Conservation (phyloP, 1,140 invertebrate genomes). For the Cydia splendana region DNA sequence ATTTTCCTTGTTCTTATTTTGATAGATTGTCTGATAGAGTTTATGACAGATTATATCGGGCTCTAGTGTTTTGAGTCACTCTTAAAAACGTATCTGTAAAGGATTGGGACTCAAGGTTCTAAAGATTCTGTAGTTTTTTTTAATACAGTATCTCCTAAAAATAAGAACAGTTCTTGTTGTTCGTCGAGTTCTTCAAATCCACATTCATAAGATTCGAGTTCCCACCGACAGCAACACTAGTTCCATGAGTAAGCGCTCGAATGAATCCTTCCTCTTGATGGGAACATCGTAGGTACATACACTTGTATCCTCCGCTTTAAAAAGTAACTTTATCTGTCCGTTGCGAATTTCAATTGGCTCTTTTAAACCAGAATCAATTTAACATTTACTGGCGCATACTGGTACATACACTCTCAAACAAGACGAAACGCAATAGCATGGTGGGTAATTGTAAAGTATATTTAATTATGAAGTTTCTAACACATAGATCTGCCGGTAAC, state of each 20-base stretch:
- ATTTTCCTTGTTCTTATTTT: too few species aligned
- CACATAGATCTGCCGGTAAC: background rate
- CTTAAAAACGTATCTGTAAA: too few species aligned
- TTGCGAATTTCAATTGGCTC: constrained; percentile 10
- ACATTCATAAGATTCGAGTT: too few species aligned
- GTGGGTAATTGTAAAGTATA: background rate
- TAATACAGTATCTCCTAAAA: too few species aligned
- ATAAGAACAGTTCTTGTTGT: too few species aligned
- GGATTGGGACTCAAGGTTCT: too few species aligned
- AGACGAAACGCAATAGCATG: background rate
- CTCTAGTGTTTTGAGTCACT: too few species aligned
- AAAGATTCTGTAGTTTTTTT: too few species aligned
- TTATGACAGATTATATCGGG: too few species aligned
- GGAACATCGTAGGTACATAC: background rate
- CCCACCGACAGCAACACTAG: background rate
- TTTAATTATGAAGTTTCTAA: background rate
- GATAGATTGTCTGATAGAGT: too few species aligned
- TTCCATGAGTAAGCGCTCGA: background rate
- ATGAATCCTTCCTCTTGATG: constrained; percentile 20
- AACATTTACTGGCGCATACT: background rate
- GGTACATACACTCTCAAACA: background rate
- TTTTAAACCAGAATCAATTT: constrained; percentile 17
- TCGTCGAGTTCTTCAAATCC: too few species aligned
- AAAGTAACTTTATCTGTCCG: constrained; percentile 7
- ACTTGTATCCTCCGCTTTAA: constrained; percentile 1